A percentile compares a stretch with the other conserved stretches of the same genome.
Evolutionary conservation across 2,113 vertebrate species (phyloP).

Genomic region (Rhinolophus sinicus): DNA sequence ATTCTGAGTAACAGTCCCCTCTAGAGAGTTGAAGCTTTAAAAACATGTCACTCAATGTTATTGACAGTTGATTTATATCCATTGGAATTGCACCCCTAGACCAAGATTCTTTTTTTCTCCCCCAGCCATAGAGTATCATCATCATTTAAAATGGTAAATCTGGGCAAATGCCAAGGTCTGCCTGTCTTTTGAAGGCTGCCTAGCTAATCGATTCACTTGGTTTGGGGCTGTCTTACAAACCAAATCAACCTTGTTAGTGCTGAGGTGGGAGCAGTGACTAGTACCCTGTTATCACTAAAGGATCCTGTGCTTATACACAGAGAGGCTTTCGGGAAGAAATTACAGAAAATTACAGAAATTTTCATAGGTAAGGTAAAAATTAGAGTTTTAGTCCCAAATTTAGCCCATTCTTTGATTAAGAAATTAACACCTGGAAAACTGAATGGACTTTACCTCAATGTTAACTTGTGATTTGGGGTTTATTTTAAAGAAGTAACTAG

Average conservation of each 20-base stretch:
- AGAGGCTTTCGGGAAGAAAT: not conserved
- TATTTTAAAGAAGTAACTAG: slow-evolving; percentile 32
- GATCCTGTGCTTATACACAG: not conserved
- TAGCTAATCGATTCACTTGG: not conserved
- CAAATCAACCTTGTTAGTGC: not conserved
- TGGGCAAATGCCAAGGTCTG: not conserved
- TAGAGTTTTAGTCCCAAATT: not conserved
- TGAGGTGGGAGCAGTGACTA: not conserved
- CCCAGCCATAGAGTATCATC: not conserved
- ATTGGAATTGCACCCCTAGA: slow-evolving; percentile 49
- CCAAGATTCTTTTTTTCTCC: not conserved
- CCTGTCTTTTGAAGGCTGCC: not conserved
- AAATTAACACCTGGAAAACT: slow-evolving; percentile 23
- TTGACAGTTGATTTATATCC: slow-evolving; percentile 34
- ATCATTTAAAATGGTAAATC: slow-evolving; percentile 22
- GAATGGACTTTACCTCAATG: not conserved
- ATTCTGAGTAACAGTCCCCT: not conserved
- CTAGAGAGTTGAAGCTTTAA: slow-evolving; percentile 4
- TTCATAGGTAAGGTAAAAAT: slow-evolving; percentile 8
- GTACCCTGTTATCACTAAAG: not conserved
- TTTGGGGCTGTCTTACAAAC: not conserved
- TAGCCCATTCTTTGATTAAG: not conserved
- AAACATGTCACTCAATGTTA: slow-evolving; percentile 36
- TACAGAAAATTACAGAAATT: not conserved
- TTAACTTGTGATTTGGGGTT: not conserved